Evolutionary conservation across 2,888 invertebrate species (phyloP), one percentile per base, ranked within the genome.

Genomic region (Lepas anatifera): DNA sequence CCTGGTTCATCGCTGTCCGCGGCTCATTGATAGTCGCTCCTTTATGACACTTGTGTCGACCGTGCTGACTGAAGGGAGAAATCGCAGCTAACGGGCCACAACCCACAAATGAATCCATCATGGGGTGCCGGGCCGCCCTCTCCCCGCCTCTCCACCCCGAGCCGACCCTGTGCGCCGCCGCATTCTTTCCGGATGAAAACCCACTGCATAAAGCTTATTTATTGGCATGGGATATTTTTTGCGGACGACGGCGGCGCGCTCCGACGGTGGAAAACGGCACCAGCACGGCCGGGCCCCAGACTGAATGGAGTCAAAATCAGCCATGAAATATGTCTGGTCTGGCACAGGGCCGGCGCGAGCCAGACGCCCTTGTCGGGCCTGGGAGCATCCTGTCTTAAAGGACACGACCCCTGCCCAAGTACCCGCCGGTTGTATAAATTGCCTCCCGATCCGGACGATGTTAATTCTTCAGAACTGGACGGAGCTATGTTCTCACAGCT

Each of bases 301-400:
- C 58, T 58, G 32, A 58, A 58, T 58, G 58, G 58, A 58, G 58
- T 58, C 58, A 58, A 58, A 58, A 58, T 58, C 58, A 58, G 58
- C 58, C 58, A 58, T 58, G 58, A 58, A 58, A 58, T 58, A 58
- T 58, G 58, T 58, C 58, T 29, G 58, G 6, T 10, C 32, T 8
- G 2, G 58, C 25, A 2, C 18, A 6, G 32, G 58, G 2, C 58
- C 7, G 32, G 8, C 10, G 58, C 18, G 4, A 25, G 2, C 58
- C 29, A 27, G 32, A 32, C 32, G 50, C 58, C 29, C 29, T 58
- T 58, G 58, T 58, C 32, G 16, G 8, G 32, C 58, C 29, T 58
- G 58, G 58, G 58, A 58, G 22, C 27, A 16, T 27, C 58, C 18
- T 58, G 58, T 58, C 58, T 58, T 58, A 32, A 58, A 58, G 58